phyloP scores from a whole-genome alignment of 2,888 invertebrate genomes.

The Sacculina carcini region DNA sequence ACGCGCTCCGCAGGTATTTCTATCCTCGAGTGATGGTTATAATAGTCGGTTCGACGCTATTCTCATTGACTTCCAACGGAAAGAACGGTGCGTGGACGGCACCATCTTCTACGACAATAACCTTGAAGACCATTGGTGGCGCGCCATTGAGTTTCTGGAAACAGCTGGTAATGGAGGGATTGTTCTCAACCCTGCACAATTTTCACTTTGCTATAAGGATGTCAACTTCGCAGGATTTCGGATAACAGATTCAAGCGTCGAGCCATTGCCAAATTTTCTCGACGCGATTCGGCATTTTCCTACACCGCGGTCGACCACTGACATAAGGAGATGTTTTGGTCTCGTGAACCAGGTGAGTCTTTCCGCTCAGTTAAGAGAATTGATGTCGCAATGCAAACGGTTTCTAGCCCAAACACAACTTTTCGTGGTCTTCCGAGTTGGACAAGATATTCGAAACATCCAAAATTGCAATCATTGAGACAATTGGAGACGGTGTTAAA shows the following conservation, averaged over 20 bases:
- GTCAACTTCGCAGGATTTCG: conserved; percentile 1
- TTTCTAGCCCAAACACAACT: conserved; percentile 4
- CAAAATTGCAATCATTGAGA: background rate
- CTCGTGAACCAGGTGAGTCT: conserved; percentile 5
- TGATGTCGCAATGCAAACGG: conserved; percentile 6
- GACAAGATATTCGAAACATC: conserved; percentile 3
- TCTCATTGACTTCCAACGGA: no score
- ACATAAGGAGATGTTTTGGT: conserved; percentile 2
- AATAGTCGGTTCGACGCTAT: no score
- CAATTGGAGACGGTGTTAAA: conserved; percentile 1
- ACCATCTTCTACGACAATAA: no score
- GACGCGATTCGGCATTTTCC: background rate
- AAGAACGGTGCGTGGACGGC: no score
- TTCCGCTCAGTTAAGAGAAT: conserved; percentile 3
- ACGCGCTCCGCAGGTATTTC: conserved; percentile 1
- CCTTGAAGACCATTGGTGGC: conserved; percentile 4
- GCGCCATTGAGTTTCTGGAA: conserved; percentile 1
- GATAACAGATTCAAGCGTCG: background rate
- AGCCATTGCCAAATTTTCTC: conserved; percentile 5
- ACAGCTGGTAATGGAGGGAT: background rate
- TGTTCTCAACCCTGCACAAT: conserved; percentile 3
- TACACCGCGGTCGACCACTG: no score
- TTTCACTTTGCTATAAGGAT: background rate
- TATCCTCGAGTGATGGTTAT: background rate
- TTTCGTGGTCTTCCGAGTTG: background rate